phyloP scores from a whole-genome alignment of 2,113 vertebrate species.

The Chinchilla lanigera region DNA sequence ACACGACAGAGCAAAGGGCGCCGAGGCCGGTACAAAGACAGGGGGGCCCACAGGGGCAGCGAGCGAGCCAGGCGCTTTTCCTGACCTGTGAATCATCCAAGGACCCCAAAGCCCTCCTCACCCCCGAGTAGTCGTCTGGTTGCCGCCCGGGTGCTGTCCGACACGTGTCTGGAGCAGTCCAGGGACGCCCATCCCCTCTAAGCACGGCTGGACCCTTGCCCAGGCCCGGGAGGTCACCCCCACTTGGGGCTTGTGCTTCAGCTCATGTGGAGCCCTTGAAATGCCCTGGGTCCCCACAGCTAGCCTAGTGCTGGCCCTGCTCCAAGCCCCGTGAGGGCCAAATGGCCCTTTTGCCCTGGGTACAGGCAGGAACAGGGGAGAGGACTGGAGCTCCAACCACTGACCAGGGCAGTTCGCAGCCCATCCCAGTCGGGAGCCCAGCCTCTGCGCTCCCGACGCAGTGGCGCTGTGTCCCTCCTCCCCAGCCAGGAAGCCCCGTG shows the following conservation, averaged over 20 bases:
- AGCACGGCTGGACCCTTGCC: not conserved
- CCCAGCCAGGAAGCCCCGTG: not conserved
- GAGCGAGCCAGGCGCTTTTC: not conserved
- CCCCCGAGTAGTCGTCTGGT: not conserved
- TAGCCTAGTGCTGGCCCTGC: not conserved
- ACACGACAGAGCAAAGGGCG: not conserved
- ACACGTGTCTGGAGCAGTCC: rapidly evolving
- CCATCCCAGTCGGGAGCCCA: not conserved
- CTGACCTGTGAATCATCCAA: not conserved
- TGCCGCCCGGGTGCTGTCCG: not conserved
- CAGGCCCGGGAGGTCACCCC: not conserved
- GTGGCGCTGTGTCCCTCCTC: not conserved
- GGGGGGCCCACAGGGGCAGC: not conserved
- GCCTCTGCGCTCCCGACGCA: rapidly evolving
- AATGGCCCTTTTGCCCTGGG: not conserved
- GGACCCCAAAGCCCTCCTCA: not conserved
- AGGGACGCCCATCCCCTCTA: rapidly evolving
- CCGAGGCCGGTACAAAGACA: not conserved
- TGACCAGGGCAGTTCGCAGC: not conserved
- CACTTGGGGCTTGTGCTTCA: not conserved
- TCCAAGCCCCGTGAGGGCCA: not conserved
- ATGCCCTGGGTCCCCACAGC: not conserved
- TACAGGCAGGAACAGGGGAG: too few relatives aligned
- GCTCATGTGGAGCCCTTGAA: not conserved
- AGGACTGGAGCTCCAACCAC: not conserved